A percentile compares a stretch with the other conserved stretches of the same genome.
Evolutionary conservation across 2,888 invertebrate species (phyloP).

Genomic region (Cabera pusaria): DNA sequence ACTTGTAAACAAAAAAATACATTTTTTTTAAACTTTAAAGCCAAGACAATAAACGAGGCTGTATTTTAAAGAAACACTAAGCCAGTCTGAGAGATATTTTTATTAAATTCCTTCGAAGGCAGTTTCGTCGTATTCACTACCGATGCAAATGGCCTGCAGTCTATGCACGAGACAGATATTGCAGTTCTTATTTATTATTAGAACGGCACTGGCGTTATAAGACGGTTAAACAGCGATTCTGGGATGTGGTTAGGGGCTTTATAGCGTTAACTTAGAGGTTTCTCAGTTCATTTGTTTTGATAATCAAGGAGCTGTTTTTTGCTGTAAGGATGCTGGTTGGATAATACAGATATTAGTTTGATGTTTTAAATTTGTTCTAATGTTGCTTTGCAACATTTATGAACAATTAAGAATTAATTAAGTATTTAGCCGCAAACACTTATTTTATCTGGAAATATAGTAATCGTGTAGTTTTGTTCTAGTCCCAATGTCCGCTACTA

Average conservation of each 20-base stretch:
- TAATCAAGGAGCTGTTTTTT: too few species aligned
- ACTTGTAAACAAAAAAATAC: too few species aligned
- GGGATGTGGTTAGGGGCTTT: constrained; percentile 20
- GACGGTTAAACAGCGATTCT: constrained; percentile 46
- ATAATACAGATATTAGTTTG: too few species aligned
- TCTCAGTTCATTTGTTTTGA: constrained; percentile 9
- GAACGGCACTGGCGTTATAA: constrained; percentile 57
- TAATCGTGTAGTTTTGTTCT: too few species aligned
- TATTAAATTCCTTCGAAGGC: constrained; percentile 78
- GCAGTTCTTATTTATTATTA: constrained; percentile 70
- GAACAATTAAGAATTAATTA: too few species aligned
- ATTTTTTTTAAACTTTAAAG: too few species aligned
- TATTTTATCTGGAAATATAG: too few species aligned
- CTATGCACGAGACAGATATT: constrained; percentile 68
- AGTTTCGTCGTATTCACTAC: constrained; percentile 67
- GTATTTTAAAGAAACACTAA: constrained; percentile 67
- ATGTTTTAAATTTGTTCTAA: too few species aligned
- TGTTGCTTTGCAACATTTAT: too few species aligned
- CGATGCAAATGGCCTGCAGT: constrained; percentile 73
- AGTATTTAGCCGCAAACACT: too few species aligned
- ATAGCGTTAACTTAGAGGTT: constrained; percentile 7
- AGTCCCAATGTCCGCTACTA: too few species aligned
- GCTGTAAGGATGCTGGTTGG: too few species aligned
- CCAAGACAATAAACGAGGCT: constrained; percentile 46
- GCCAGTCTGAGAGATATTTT: constrained; percentile 69